Percentiles rank a stretch among this genome's conserved stretches.
Evolutionary conservation across 2,797 vertebrate genomes (phyloP).

Genomic region (Urophycis tenuis): DNA sequence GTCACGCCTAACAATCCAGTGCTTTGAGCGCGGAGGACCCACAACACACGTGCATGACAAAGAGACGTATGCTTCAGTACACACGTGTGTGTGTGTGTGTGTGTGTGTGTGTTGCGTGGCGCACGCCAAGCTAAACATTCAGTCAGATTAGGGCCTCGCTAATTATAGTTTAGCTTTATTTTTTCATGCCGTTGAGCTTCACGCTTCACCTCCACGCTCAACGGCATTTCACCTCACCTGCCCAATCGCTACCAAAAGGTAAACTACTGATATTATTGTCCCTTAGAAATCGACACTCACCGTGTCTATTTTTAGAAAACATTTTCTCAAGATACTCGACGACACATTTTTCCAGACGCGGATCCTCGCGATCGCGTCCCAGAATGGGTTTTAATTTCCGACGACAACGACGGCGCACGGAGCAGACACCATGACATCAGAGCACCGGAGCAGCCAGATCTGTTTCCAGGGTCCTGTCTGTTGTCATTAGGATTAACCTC

Average conservation of each 20-base stretch:
- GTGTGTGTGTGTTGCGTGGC: too few relatives aligned
- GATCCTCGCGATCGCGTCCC: conserved; percentile 9
- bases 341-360: conserved; percentile 33
- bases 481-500: conserved; percentile 46
- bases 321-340: conserved; percentile 20
- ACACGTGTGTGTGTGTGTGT: neutral
- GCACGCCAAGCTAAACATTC: neutral
- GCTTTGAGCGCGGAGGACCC: conserved; percentile 23
- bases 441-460: conserved; percentile 7
- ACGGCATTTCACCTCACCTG: neutral
- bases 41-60: conserved; percentile 11
- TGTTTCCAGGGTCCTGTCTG: conserved; percentile 46
- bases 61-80: conserved; percentile 6
- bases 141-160: neutral
- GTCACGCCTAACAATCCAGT: conserved; percentile 42
- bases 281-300: neutral
- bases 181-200: neutral
- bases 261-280: neutral
- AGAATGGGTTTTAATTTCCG: conserved; percentile 30
- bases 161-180: neutral
- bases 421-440: conserved; percentile 51
- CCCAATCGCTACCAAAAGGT: too few relatives aligned
- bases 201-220: neutral
- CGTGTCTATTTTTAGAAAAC: neutral
- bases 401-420: conserved; percentile 24